phyloP scores from a whole-genome alignment of 2,797 vertebrate species.

The Steatocranus sp. region DNA sequence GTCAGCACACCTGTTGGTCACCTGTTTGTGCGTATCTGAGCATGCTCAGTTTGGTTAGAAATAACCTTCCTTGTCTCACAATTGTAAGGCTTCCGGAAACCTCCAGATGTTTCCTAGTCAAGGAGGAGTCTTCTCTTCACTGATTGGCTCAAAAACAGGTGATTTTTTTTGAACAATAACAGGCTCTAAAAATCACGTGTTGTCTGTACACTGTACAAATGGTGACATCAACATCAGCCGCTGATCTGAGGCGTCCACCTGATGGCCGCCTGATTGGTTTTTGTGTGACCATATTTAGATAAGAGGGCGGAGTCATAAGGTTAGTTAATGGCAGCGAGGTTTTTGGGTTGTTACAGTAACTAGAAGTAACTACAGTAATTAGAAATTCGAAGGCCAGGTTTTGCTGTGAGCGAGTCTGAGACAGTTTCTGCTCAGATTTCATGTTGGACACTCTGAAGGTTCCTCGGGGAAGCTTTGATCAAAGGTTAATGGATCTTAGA shows the following conservation, averaged over 20 bases:
- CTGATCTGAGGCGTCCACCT: background rate
- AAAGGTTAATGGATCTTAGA: background rate
- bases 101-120: background rate
- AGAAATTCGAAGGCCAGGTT: background rate
- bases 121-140: background rate
- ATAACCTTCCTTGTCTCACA: background rate
- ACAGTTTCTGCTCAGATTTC: background rate
- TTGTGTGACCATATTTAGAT: background rate
- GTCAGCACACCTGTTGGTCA: background rate
- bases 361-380: background rate
- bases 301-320: background rate
- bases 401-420: background rate
- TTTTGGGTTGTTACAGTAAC: background rate
- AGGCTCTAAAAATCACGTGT: background rate
- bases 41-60: background rate
- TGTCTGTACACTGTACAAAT: background rate
- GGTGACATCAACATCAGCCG: background rate
- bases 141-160: background rate
- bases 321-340: background rate
- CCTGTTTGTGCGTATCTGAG: background rate
- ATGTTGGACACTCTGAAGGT: background rate
- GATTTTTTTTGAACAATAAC: accelerated
- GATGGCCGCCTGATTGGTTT: background rate
- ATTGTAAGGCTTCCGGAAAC: background rate
- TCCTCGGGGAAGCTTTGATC: background rate